Evolutionary conservation across 1,140 invertebrate genomes (phyloP), one percentile per base, ranked within the genome.

Genomic region (Drosophila arizonae): DNA sequence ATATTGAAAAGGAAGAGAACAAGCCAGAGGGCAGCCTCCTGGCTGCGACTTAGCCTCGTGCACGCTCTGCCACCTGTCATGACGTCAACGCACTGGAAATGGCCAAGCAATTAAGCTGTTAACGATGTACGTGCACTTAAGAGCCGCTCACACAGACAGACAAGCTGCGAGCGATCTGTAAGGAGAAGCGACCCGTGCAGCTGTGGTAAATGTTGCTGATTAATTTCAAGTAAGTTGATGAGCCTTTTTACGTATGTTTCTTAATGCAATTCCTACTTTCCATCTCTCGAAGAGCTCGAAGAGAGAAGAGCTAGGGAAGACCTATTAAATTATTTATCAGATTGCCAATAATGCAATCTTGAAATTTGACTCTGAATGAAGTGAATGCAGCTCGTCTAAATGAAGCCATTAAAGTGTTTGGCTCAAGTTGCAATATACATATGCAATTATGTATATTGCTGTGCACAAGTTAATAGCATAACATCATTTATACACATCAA

Each of bases 171-270:
- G 43, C 8, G 6, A 76, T 65, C 81, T 62, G 77, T 81, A 71
- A 72, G 77, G 70, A 21, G 8, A 13, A 36, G 21, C 48, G 77
- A 81, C 74, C 74, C 82, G 75, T 81, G 66, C 67, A 76, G 45
- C 39, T 57, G 62, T 65, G 71, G 65, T 72, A 63, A 79, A 77
- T 68, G 80, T 52, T 74, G 84, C 84, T 88, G 82, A 86, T 86
- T 86, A 86, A 86, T 82, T 87, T 81, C 82, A 82, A 88, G 82
- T 86, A 86, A 86, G 82, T 86, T 82, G 70, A 77, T 72, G 75
- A 77, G 69, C 36, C 65, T 48, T 66, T 86, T 63, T 63, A 62
- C 48, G 58, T 58, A 68, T 36, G n/a, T 11, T 15, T 68, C 76
- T 50, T 21, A 30, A 21, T 41, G 28, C n/a, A 15, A 13, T 17